Base-by-base conservation (phyloP, 2,888 invertebrate species). In the Meganola albula region DNA sequence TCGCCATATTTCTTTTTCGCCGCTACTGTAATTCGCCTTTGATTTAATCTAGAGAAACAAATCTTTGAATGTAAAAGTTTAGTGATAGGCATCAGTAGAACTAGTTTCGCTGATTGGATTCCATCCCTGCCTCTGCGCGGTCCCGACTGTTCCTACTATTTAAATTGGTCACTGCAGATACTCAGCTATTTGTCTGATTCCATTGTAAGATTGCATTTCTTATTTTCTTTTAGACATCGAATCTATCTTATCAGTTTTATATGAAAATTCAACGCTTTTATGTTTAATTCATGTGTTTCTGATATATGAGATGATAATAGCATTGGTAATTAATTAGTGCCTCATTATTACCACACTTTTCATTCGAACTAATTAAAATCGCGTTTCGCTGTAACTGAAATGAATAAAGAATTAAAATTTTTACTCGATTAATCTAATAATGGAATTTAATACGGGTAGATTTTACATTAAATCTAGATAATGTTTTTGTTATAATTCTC, bases 31-130 rank as follows among this genome's bases (percentile, higher is more conserved):
- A 84, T 85, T 84, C 83, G 83, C 80, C 78, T 83, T 83, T 83
- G 84, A 85, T 84, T 85, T 85, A 84, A 85, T 85, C 85, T 85
- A 65, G 69, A 82, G 84, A 85, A 85, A 85, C 85, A 85, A 85
- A 85, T 85, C 83, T 85, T 84, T 80, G 84, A 84, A 85, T 84
- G 85, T 80, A 83, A 80, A 83, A 82, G 73, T 78, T 75, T 79
- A 74, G 76, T 74, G 85, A 85, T 85, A 84, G 77, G 83, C 83
- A 85, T 85, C 85, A 68, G 71, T 69, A 61, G 66, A 78, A 73
- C 82, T 82, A 80, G 83, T 82, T 80, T 70, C 65, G 63, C 76
- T 84, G 84, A 85, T 85, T 85, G 84, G 83, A 77, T 83, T 74
- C 74, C 63, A 68, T 70, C 74, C 74, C 73, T 71, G 51, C 38